These are phyloP conservation scores for Mactra quadrangularis DNA, from an alignment of 1,140 invertebrate species.

Conservation along the genomic window DNA sequence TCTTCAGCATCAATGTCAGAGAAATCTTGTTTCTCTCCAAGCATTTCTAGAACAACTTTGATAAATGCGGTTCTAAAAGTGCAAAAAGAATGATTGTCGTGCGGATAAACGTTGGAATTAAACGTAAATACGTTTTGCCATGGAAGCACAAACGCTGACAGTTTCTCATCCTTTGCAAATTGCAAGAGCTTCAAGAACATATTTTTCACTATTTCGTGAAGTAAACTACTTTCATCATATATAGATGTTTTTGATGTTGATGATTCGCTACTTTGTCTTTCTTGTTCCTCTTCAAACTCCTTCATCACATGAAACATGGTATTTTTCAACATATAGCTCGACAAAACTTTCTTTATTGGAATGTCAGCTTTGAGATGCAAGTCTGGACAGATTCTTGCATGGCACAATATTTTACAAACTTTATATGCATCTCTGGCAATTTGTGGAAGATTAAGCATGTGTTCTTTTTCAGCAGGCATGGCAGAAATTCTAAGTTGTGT, in stretches of 20 bases:
- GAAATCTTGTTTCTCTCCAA: constrained; percentile 11
- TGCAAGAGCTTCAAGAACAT: not conserved
- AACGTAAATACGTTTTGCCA: constrained; percentile 34
- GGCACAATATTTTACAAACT: not conserved
- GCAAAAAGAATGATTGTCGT: constrained; percentile 18
- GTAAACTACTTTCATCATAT: not conserved
- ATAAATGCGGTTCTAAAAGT: not conserved
- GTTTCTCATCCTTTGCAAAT: not conserved
- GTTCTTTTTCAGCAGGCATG: constrained; percentile 24
- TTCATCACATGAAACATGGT: constrained; percentile 13
- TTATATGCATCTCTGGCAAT: constrained; percentile 33
- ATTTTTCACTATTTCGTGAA: constrained; percentile 6
- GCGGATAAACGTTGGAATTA: not conserved
- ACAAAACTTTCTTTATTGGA: constrained; percentile 6
- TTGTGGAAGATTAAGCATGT: constrained; percentile 19
- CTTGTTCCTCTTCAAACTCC: not conserved
- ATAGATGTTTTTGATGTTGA: not conserved
- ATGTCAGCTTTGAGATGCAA: not conserved
- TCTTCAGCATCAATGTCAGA: constrained; percentile 5
- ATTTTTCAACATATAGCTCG: constrained; percentile 33
- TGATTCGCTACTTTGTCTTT: not conserved
- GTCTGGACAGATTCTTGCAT: constrained; percentile 7
- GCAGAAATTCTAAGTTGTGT: constrained; percentile 2
- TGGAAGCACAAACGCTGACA: constrained; percentile 11
- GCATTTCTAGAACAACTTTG: constrained; percentile 3